phyloP scores from a whole-genome alignment of 1,140 invertebrate species.

The Caerostris darwini region DNA sequence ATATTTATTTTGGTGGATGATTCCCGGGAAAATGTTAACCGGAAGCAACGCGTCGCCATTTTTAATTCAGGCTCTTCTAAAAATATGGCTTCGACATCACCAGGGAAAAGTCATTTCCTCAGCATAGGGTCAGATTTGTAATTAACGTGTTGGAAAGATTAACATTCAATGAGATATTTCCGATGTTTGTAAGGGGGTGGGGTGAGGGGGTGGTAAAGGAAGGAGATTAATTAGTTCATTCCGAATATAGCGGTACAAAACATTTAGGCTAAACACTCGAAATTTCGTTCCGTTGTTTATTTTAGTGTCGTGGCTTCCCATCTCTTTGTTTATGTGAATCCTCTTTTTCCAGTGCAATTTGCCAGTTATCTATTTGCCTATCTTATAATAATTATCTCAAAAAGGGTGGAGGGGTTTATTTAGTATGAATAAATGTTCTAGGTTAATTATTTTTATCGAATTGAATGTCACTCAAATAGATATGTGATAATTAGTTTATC shows the following conservation, averaged over 20 bases:
- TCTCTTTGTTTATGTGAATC: not conserved
- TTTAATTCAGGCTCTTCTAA: constrained; percentile 32
- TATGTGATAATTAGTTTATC: too few relatives aligned
- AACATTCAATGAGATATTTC: not conserved
- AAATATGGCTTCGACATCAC: not conserved
- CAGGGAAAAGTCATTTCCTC: not conserved
- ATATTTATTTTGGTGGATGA: constrained; percentile 58
- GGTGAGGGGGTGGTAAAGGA: not conserved
- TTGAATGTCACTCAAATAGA: not conserved
- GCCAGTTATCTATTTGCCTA: not conserved
- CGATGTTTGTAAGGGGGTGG: too few relatives aligned
- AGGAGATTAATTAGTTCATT: not conserved
- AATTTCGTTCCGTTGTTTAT: constrained; percentile 25
- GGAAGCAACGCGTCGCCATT: not conserved
- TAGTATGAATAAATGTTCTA: not conserved
- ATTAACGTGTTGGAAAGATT: constrained; percentile 8
- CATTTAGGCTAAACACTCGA: constrained; percentile 18
- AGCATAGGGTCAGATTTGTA: not conserved
- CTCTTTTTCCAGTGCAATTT: not conserved
- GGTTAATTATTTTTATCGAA: not conserved
- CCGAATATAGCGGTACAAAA: not conserved
- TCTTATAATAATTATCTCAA: not conserved
- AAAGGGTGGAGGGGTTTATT: not conserved
- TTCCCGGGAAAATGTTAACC: not conserved
- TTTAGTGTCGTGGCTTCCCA: not conserved